Evolutionary conservation across 30 jellyfish, hydroid and myxozoan species (phyloP).

Genomic region (Nemopilema nomurai): DNA sequence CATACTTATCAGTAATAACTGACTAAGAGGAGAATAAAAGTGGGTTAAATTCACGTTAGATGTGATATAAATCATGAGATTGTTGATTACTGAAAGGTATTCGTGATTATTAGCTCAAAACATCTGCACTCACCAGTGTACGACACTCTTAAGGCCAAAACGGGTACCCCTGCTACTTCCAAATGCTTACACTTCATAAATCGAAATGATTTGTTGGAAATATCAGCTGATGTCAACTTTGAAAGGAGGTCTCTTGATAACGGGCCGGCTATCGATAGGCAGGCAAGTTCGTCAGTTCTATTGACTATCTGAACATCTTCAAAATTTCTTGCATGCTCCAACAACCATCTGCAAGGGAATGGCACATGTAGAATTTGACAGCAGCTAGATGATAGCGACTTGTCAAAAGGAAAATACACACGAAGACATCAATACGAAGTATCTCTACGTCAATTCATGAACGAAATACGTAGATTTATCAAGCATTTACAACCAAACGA

Average conservation of each 20-base stretch:
- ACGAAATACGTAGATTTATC: too few species aligned
- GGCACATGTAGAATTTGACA: not conserved
- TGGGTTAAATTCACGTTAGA: too few species aligned
- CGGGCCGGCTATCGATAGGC: slow-evolving; percentile 95
- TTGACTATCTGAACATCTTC: slow-evolving; percentile 75
- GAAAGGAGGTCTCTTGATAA: slow-evolving; percentile 78
- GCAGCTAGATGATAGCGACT: not conserved
- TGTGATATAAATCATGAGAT: too few species aligned
- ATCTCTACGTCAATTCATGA: too few species aligned
- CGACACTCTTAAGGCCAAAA: slow-evolving; percentile 94
- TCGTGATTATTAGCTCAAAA: too few species aligned
- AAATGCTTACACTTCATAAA: slow-evolving; percentile 86
- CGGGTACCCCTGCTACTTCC: slow-evolving; percentile 92
- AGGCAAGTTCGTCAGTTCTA: slow-evolving; percentile 83
- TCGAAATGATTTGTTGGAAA: slow-evolving; percentile 80
- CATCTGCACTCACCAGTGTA: slow-evolving; percentile 86
- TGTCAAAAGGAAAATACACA: too few species aligned
- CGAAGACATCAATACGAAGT: too few species aligned
- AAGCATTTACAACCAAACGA: too few species aligned
- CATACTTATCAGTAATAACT: too few species aligned
- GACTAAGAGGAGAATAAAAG: too few species aligned
- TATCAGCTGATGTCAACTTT: slow-evolving; percentile 77
- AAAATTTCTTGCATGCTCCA: slow-evolving; percentile 77
- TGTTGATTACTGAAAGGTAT: too few species aligned
- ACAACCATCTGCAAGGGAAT: slow-evolving; percentile 75